Percentiles rank a stretch among this genome's conserved stretches.
Evolutionary conservation across 2,888 invertebrate species (phyloP).

Genomic region (Zaprionus bogoriensis): DNA sequence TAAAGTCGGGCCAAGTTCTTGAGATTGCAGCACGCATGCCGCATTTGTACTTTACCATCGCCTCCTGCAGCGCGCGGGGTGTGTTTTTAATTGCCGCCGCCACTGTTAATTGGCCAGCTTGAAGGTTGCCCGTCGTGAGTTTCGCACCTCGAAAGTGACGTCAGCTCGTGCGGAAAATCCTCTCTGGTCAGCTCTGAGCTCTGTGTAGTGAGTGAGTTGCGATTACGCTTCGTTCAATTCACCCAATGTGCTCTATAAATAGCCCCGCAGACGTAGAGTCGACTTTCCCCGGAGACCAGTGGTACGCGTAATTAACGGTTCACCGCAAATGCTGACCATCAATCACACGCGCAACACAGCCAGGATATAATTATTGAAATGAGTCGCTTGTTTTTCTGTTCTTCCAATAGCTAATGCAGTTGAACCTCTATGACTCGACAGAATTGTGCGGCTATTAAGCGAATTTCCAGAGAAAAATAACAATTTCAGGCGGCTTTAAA

Average conservation of each 20-base stretch:
- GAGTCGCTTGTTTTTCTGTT: background rate
- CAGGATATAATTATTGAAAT: conserved; percentile 24
- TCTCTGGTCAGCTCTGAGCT: background rate
- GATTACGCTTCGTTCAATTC: conserved; percentile 18
- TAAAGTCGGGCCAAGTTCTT: conserved; percentile 41
- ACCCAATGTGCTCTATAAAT: conserved; percentile 37
- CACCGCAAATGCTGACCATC: conserved; percentile 46
- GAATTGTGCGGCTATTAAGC: too few species aligned
- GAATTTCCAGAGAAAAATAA: too few species aligned
- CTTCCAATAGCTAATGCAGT: background rate
- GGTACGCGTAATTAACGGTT: conserved; percentile 51
- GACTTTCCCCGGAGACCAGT: background rate
- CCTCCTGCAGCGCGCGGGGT: background rate
- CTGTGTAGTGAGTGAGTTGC: background rate
- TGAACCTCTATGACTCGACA: background rate
- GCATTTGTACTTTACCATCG: conserved; percentile 2
- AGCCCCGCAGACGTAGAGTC: conserved; percentile 12
- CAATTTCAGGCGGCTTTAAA: too few species aligned
- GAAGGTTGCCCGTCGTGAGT: conserved; percentile 52
- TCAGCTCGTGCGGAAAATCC: conserved; percentile 32
- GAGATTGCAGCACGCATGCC: conserved; percentile 58
- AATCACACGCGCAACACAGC: conserved; percentile 42
- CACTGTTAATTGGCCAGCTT: conserved; percentile 42
- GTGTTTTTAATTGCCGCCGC: conserved; percentile 44
- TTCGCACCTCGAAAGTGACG: conserved; percentile 40